Conservation (phyloP, 2,888 invertebrate genomes). For the Hartigia nigra region DNA sequence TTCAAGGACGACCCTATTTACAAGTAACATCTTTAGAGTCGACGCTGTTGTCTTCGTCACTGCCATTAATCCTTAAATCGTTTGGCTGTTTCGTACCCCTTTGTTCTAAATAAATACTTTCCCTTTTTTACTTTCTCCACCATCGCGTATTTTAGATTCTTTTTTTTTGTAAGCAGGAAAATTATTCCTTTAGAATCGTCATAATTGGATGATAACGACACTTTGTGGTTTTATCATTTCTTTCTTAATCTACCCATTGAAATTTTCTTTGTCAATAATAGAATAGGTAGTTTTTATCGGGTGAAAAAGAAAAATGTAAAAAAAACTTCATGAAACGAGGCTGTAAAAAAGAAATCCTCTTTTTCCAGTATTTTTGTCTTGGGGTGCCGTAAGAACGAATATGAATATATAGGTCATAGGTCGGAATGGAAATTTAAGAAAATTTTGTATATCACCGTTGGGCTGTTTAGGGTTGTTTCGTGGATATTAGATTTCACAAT, state of each 20-base stretch:
- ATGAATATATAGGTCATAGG: no score
- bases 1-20: background rate
- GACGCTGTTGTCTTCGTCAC: background rate
- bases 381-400: no score
- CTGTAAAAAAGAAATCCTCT: background rate
- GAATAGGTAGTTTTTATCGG: background rate
- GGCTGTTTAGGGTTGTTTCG: no score
- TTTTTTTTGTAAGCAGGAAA: background rate
- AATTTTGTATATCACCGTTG: no score
- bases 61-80: background rate
- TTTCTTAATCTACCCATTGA: background rate
- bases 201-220: background rate
- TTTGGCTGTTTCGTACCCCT: no score
- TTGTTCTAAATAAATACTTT: no score
- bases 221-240: background rate
- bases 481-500: no score
- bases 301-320: background rate
- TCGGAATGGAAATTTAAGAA: no score
- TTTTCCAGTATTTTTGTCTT: background rate
- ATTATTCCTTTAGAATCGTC: background rate
- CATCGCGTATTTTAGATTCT: rapidly evolving
- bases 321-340: background rate
- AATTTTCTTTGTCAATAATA: background rate
- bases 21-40: no score
- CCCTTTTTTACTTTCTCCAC: no score